Base-by-base conservation (phyloP, 2,888 invertebrate genomes). In the Erynnis tages region DNA sequence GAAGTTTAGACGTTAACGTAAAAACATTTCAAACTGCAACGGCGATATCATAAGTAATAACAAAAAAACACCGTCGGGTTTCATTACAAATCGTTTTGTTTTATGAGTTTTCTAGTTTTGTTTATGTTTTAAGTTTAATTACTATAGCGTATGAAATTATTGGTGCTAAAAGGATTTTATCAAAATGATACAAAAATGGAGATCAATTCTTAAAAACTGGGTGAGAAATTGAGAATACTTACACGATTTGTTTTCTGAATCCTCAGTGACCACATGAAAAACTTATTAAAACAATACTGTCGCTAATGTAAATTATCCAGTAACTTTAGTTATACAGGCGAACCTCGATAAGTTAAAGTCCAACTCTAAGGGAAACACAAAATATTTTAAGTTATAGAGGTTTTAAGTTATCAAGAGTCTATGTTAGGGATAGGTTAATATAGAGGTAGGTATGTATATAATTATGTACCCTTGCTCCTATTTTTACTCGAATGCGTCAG, bases 151-250 rank as follows among this genome's bases (percentile, higher is more conserved):
- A 46, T 46, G 30, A 53, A 59, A 50, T 29, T 41, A 41, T 50
- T 54, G 48, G 29, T 40, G 43, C 49, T 47, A 38, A 1, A 45
- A 45, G 30, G 29, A 53, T 32, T 27, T 35, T 35, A 50, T 52
- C 60, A 79, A 57, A 63, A 85, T 87, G 87, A 69, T 83, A 61
- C 71, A 71, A 43, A 85, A 82, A 70, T 90, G 89, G 89, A 87
- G 83, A 71, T 65, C 44, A 56, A 86, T 90, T 61, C 70, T 89
- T 53, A 70, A 63, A 54, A 87, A 87, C 65, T 89, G 89, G 89
- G 89, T 88, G 73, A 74, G 78, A n/a, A 14, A 4, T 14, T 34
- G 1, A 34, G n/a, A n/a, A n/a, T n/a, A n/a, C n/a, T n/a, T n/a
- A n/a, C n/a, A 34, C 0, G 4, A 16, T 17, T 4, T 21, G 4